Percentiles rank a stretch among this genome's conserved stretches.
Evolutionary conservation across 2,113 vertebrate species (phyloP).

Genomic region (Circaetus cinerascens): DNA sequence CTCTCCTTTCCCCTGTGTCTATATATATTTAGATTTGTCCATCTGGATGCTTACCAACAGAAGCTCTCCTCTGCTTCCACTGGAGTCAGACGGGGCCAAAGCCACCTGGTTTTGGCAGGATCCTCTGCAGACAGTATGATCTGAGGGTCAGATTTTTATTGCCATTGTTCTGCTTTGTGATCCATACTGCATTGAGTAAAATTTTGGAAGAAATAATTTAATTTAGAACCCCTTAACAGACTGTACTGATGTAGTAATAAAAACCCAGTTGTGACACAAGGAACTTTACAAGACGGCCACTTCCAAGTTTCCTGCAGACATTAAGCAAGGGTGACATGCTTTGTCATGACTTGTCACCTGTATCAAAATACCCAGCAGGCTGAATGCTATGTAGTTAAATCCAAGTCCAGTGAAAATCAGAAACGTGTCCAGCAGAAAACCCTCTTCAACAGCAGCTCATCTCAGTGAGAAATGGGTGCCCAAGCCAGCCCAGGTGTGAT

Average conservation of each 20-base stretch:
- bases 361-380: neutral
- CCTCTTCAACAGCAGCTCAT: neutral
- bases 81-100: accelerated
- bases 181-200: neutral
- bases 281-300: neutral
- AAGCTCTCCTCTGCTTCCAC: neutral
- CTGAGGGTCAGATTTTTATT: too few species aligned
- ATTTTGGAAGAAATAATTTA: neutral
- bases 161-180: neutral
- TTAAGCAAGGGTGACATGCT: neutral
- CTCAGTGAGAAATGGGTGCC: neutral
- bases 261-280: neutral
- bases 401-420: neutral
- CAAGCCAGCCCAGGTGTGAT: neutral
- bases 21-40: neutral
- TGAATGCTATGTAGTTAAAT: neutral
- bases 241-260: neutral
- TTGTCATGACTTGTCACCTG: neutral
- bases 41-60: accelerated
- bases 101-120: neutral
- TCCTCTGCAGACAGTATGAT: neutral
- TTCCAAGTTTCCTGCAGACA: neutral
- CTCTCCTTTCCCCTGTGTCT: neutral
- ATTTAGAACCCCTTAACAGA: neutral
- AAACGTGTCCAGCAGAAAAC: neutral